Base-by-base conservation (phyloP, 2,113 vertebrate genomes). In the Hystrix brachyura region DNA sequence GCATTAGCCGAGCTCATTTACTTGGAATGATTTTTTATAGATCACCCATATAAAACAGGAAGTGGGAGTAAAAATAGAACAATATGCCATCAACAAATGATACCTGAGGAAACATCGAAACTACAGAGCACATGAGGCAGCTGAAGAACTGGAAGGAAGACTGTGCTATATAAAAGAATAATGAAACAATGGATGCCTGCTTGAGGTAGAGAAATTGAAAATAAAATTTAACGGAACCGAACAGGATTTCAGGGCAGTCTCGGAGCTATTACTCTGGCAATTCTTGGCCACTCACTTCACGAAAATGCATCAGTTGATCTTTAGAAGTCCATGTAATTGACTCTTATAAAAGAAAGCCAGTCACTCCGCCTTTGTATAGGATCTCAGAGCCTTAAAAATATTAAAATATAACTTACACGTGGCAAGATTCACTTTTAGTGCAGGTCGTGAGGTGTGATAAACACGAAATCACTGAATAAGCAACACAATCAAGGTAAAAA, bases 1-100 rank as follows among this genome's bases (percentile, higher is more conserved):
- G 29, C 12, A 96, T 71, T 76, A 92, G 38, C 29, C 53, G 71
- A 94, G 53, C 53, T 97, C 69, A 95, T 93, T 96, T 93, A 57
- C 46, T 65, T 85, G n/a, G 14, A 71, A 67, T 27, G 51, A 69
- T 71, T 71, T 95, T 86, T 60, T 86, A 34, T 82, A 78, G 38
- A 59, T 78, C 2, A 78, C 38, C 23, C 89, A 15, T 21, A 71
- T 27, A 53, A 85, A 74, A 87, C 46, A 34, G n/a, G 27, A 94
- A 67, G 59, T 19, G 79, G 7, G 10, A 87, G 43, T 48, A 62
- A 83, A 96, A 92, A 67, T 79, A 65, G n/a, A 93, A 71, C 0
- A 85, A 32, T 21, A 65, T 51, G 19, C 4, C 38, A 67, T 12
- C 62, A 23, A 87, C 23, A 67, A 89, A 60, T 19, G 34, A 23